phyloP scores from a whole-genome alignment of 2,113 vertebrate genomes.

The Motacilla alba region DNA sequence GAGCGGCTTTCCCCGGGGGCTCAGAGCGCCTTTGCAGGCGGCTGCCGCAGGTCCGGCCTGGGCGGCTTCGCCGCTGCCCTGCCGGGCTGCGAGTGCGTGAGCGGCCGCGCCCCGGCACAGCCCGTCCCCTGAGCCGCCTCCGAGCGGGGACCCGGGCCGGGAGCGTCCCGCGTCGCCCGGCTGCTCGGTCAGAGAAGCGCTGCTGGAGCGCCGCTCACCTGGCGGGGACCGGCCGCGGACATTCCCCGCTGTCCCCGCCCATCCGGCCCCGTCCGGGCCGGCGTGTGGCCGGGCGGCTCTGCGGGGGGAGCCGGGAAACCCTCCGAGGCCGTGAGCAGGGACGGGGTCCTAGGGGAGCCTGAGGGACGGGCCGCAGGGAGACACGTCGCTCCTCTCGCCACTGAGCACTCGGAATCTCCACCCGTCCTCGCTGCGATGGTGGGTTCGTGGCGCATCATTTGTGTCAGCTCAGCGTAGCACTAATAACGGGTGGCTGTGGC shows the following conservation, averaged over 20 bases:
- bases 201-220: not conserved
- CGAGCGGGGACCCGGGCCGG: not conserved
- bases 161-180: accelerated
- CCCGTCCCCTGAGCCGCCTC: accelerated
- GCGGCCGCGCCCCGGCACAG: not conserved
- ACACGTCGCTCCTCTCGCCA: accelerated
- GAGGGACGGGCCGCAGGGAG: not conserved
- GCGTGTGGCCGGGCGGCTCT: not conserved
- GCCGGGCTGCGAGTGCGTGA: accelerated
- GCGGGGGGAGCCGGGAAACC: accelerated
- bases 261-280: accelerated
- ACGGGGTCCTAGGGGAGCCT: accelerated
- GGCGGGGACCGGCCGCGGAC: not conserved
- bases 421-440: accelerated
- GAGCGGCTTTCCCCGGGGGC: not conserved
- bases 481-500: accelerated
- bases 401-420: accelerated
- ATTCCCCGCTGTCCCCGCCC: not conserved
- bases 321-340: accelerated
- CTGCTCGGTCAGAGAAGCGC: accelerated
- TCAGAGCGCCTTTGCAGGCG: not conserved
- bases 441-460: accelerated
- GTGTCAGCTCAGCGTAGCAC: accelerated
- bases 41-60: not conserved
- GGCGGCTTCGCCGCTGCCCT: not conserved